Evolutionary conservation across 1,140 invertebrate genomes (phyloP), one percentile per base, ranked within the genome.

Genomic region (Ladona fulva): DNA sequence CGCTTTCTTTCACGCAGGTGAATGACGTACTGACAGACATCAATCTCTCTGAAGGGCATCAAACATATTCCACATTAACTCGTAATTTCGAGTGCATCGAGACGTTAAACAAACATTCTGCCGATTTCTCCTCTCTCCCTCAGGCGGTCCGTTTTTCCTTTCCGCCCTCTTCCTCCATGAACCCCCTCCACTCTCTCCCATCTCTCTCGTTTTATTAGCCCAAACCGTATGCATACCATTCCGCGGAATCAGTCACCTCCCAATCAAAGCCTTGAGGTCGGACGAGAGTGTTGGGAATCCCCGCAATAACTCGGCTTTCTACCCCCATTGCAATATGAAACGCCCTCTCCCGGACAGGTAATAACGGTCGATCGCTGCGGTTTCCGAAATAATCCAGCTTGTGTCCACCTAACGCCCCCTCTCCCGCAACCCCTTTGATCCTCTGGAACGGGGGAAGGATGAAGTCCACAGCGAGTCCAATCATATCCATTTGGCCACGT

Each of bases 251-350:
- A 66, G 52, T 66, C 52, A 66, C 14, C 52, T 66, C 52, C 52
- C 52, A 66, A 66, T 66, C 52, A 66, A 66, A 66, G 52, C 52
- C 52, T 66, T 66, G 52, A 66, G 52, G 52, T 66, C 52, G 52
- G 52, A 66, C 14, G 3, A 66, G 52, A 66, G 52, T 66, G 52
- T 66, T 66, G n/a, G 52, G 14, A 66, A 66, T 66, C 52, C 52
- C 16, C 52, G 52, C 52, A 66, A 66, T 66, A 66, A 66, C 52
- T 66, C 52, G 52, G 52, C 52, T 66, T 66, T 37, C 29, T 66
- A 66, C 52, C 52, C 52, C 52, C 14, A 22, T 66, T 66, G 52
- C 52, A 22, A 19, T 66, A 66, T 66, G 52, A 66, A 66, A 66
- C 52, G 52, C 52, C 52, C 44, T 52, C 19, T n/a, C 44, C 52